phyloP scores from a whole-genome alignment of 2,797 vertebrate genomes.

The Hydrophis major region DNA sequence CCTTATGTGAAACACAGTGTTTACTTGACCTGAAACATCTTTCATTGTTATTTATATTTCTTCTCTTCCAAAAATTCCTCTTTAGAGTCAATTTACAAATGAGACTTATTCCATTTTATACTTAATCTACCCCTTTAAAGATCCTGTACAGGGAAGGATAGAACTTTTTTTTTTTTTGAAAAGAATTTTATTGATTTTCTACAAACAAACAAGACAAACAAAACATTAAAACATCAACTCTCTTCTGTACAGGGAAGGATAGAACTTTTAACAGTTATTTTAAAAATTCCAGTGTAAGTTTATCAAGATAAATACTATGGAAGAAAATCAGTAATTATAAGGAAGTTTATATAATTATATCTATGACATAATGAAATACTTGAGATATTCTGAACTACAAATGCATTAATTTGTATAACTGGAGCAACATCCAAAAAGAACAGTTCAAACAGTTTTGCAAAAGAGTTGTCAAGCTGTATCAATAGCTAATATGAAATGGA shows the following conservation, averaged over 20 bases:
- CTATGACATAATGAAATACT: background rate
- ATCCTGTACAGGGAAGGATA: no score
- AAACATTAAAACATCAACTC: no score
- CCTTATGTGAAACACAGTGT: background rate
- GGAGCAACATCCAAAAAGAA: background rate
- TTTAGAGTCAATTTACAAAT: background rate
- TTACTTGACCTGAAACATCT: background rate
- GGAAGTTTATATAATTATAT: background rate
- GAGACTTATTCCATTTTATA: background rate
- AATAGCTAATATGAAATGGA: background rate
- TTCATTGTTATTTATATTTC: background rate
- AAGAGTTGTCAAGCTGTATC: background rate
- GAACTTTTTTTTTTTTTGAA: background rate
- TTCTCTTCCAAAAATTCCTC: background rate
- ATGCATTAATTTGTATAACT: background rate
- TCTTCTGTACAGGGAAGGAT: no score
- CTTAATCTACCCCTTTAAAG: background rate
- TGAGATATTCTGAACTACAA: background rate
- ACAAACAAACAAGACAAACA: no score
- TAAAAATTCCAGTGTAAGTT: background rate
- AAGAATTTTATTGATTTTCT: no score
- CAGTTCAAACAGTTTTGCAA: background rate
- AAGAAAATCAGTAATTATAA: background rate
- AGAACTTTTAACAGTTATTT: background rate
- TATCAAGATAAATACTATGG: background rate